Evolutionary conservation across 2,113 vertebrate genomes (phyloP).

Genomic region (Dendrocopos noguchii): DNA sequence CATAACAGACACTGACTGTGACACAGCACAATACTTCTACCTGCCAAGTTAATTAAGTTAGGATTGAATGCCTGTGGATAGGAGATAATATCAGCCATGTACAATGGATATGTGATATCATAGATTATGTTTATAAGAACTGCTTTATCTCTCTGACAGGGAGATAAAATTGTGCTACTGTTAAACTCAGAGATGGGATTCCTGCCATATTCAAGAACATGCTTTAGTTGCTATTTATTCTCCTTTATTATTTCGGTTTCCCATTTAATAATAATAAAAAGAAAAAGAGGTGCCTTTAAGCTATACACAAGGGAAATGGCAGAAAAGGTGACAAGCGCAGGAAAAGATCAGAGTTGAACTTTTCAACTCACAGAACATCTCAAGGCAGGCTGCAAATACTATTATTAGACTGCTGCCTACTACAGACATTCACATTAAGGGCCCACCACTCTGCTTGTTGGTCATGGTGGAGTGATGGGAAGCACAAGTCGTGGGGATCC

Average conservation of each 20-base stretch:
- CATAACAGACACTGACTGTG: constrained; percentile 1
- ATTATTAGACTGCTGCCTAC: constrained; percentile 36
- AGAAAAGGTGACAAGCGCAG: constrained; percentile 17
- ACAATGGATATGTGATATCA: constrained; percentile 42
- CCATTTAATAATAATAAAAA: constrained; percentile 35
- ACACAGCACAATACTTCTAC: constrained; percentile 18
- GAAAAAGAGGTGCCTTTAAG: background rate
- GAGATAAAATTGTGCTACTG: constrained; percentile 12
- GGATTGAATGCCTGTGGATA: constrained; percentile 55
- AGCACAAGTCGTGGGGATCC: background rate
- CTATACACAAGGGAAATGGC: background rate
- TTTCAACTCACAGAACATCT: constrained; percentile 43
- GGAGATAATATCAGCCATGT: constrained; percentile 43
- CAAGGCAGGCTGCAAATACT: constrained; percentile 28
- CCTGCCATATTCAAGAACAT: constrained; percentile 8
- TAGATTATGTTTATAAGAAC: constrained; percentile 28
- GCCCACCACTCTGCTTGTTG: background rate
- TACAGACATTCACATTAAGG: background rate
- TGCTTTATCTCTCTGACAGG: constrained; percentile 42
- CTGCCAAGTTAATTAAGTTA: constrained; percentile 72
- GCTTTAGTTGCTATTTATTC: background rate
- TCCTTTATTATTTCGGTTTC: constrained; percentile 48
- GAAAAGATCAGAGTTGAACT: constrained; percentile 31
- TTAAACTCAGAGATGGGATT: constrained; percentile 17
- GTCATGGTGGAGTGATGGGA: background rate